These are phyloP conservation scores for Laupala kohalensis DNA, from an alignment of 1,140 invertebrate species.

Conservation along the genomic window DNA sequence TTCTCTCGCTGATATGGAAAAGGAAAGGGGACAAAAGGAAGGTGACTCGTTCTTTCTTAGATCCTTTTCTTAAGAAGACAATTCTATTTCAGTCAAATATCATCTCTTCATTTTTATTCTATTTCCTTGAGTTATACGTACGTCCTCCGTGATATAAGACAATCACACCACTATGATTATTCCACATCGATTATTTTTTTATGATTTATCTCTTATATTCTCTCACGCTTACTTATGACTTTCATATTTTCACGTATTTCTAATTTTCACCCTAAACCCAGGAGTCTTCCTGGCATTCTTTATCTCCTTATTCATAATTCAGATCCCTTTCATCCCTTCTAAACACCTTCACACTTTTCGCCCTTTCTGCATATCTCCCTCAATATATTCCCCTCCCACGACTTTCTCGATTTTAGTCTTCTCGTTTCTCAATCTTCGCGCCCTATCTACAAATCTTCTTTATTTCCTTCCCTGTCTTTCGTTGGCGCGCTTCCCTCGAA, in stretches of 20 bases:
- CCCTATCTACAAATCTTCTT: not conserved
- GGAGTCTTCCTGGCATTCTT: not conserved
- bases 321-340: not conserved
- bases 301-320: not conserved
- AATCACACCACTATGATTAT: no score
- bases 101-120: no score
- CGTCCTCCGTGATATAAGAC: no score
- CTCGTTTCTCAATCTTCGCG: not conserved
- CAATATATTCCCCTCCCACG: not conserved
- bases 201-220: not conserved
- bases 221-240: no score
- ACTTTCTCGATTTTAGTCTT: not conserved
- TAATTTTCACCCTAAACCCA: not conserved
- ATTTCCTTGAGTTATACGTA: no score
- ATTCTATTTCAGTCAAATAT: no score
- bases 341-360: not conserved
- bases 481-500: not conserved
- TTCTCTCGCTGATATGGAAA: no score
- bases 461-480: not conserved
- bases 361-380: not conserved
- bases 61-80: no score
- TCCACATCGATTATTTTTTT: not conserved
- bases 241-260: not conserved
- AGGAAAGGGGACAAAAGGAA: no score
- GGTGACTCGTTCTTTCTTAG: no score